Percentiles rank a stretch among this genome's conserved stretches.
phyloP scores from a whole-genome alignment of 2,113 vertebrate genomes.

The Ranitomeya variabilis region DNA sequence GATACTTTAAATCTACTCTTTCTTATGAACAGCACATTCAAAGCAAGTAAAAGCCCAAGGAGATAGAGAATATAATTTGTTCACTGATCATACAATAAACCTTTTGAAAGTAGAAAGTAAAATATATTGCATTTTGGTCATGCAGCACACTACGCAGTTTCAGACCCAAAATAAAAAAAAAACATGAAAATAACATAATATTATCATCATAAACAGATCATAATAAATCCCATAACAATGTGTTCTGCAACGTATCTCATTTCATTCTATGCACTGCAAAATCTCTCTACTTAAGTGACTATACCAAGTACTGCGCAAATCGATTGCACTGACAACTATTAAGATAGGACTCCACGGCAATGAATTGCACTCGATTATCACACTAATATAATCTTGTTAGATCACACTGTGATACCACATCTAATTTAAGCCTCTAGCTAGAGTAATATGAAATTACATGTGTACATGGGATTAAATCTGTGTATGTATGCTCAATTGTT shows the following conservation, averaged over 20 bases:
- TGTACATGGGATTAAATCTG: neutral
- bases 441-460: neutral
- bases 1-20: conserved; percentile 60
- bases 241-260: neutral
- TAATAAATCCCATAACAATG: neutral
- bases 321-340: neutral
- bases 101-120: neutral
- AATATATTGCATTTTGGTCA: neutral
- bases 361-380: neutral
- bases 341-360: neutral
- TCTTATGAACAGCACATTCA: conserved; percentile 53
- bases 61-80: conserved; percentile 36
- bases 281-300: neutral
- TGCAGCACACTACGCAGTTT: neutral
- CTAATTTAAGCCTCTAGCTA: neutral
- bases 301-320: neutral
- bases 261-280: neutral
- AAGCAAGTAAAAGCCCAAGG: conserved; percentile 59
- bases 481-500: too few species aligned
- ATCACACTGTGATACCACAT: neutral
- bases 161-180: neutral
- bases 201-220: neutral
- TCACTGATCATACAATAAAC: conserved; percentile 33
- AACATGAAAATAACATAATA: neutral
- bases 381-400: neutral